phyloP scores from a whole-genome alignment of 2,113 vertebrate genomes.

The Bubalus kerabau region DNA sequence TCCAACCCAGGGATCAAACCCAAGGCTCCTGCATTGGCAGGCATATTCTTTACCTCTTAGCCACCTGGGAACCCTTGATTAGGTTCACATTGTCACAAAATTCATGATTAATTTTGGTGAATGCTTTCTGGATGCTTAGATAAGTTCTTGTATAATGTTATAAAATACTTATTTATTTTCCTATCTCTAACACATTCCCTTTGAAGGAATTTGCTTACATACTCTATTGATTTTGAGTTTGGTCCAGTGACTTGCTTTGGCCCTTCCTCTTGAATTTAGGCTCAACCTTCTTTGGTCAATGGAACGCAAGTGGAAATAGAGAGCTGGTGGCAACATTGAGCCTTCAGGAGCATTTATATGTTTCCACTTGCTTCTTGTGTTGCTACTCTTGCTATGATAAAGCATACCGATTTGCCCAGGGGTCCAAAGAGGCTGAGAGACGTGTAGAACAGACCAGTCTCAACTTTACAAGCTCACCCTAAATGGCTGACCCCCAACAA shows the following conservation, averaged over 20 bases:
- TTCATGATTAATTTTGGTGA: background rate
- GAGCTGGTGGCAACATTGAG: background rate
- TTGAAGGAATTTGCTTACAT: background rate
- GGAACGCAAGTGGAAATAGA: background rate
- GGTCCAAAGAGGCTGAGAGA: background rate
- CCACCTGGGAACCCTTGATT: background rate
- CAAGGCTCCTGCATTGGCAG: background rate
- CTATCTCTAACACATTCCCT: background rate
- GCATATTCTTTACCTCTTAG: background rate
- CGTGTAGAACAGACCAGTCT: background rate
- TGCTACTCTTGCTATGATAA: background rate
- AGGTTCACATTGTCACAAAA: background rate
- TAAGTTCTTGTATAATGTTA: background rate
- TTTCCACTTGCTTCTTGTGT: background rate
- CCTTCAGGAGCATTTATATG: background rate
- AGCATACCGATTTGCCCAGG: rapidly evolving
- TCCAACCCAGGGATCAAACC: background rate
- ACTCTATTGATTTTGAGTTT: background rate
- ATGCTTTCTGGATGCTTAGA: background rate
- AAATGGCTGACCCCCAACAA: background rate
- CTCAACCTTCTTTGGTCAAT: background rate
- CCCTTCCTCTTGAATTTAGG: background rate
- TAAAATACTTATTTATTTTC: background rate
- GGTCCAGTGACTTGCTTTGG: background rate
- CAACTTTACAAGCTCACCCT: background rate